These are phyloP conservation scores for Netelia melanura DNA, from an alignment of 2,888 invertebrate genomes.

Conservation along the genomic window DNA sequence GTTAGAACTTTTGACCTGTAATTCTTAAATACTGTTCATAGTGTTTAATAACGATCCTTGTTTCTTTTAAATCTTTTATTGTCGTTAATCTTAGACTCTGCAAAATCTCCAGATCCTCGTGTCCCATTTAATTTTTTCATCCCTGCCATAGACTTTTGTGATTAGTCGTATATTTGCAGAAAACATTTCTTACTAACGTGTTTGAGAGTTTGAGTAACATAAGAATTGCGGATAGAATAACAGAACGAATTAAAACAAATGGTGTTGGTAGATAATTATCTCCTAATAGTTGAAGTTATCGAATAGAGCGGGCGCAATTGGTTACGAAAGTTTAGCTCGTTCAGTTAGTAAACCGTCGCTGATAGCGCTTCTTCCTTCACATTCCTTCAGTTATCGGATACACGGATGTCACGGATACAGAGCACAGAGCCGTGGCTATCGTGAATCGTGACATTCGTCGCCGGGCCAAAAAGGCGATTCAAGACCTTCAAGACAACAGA, in stretches of 20 bases:
- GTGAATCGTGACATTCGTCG: neutral
- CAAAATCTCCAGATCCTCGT: too few species aligned
- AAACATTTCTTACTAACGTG: neutral
- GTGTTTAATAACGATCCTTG: too few species aligned
- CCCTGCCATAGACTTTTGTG: too few species aligned
- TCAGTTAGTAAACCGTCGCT: neutral
- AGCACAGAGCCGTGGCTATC: neutral
- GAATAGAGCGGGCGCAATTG: neutral
- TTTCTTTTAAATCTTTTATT: too few species aligned
- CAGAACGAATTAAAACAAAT: neutral
- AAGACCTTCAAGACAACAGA: neutral
- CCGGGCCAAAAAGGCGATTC: neutral
- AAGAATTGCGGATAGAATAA: neutral
- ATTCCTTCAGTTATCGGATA: neutral
- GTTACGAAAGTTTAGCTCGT: neutral
- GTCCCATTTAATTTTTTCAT: too few species aligned
- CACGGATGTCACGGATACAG: too few species aligned
- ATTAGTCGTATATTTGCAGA: too few species aligned
- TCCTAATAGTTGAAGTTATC: neutral
- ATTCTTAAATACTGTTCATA: too few species aligned
- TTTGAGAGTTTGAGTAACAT: neutral
- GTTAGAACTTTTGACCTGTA: neutral
- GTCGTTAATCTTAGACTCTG: too few species aligned
- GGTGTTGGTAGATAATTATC: neutral
- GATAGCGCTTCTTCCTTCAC: neutral